Evolutionary conservation across 2,888 invertebrate species (phyloP).

Genomic region (Harpalus rubripes): DNA sequence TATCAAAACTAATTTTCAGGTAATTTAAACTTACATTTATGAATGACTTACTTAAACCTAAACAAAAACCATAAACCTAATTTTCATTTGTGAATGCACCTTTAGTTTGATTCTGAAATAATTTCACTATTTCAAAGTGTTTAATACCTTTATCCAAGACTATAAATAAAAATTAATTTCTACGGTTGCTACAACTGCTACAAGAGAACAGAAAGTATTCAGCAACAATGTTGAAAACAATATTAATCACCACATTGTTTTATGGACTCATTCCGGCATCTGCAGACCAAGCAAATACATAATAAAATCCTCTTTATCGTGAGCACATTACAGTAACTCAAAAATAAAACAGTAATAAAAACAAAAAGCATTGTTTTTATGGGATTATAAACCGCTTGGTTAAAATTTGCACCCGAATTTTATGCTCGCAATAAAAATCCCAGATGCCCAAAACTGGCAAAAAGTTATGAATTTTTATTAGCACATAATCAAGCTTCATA

Average conservation of each 20-base stretch:
- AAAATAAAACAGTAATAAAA: conserved; percentile 60
- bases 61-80: too few species aligned
- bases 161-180: not conserved
- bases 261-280: not conserved
- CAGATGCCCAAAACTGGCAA: conserved; percentile 37
- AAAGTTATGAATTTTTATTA: conserved; percentile 60
- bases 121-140: too few species aligned
- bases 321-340: conserved; percentile 55
- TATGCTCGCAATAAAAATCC: conserved; percentile 57
- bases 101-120: too few species aligned
- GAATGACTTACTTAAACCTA: too few species aligned
- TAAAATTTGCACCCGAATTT: conserved; percentile 54
- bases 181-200: not conserved
- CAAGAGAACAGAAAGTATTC: not conserved
- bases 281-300: conserved; percentile 36
- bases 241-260: not conserved
- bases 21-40: too few species aligned
- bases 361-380: conserved; percentile 62
- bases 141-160: too few species aligned
- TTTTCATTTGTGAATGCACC: too few species aligned
- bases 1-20: too few species aligned
- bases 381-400: conserved; percentile 64
- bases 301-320: conserved; percentile 46
- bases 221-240: not conserved
- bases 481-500: conserved; percentile 56